Evolutionary conservation across 2,888 invertebrate species (phyloP), one percentile per base, ranked within the genome.

Genomic region (Tupiocoris notatus): DNA sequence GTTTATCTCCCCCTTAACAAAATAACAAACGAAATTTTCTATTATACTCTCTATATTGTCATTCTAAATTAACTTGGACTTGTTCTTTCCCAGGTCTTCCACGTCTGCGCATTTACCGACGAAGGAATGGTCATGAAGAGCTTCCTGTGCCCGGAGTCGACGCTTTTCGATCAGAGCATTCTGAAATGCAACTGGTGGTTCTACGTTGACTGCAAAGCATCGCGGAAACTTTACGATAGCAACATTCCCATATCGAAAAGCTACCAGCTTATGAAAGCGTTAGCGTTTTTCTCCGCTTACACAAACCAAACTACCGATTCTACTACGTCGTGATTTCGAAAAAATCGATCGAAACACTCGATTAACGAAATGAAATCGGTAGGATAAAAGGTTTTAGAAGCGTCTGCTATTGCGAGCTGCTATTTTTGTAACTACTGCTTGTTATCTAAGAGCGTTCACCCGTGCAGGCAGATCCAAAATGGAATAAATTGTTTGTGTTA

Each of bases 171-270:
- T 82, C 95, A 95, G 84, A 93, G 93, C 21, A 92, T 95, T 79
- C 87, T 95, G 2, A 94, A 94, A 83, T 95, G 95, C 84, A 95
- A 95, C 84, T 95, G 94, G 94, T 95, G 94, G 93, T 94, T 95
- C 86, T 95, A 94, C 83, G 94, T 95, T 0, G 94, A 95, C 83
- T 95, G 95, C 84, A 92, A 92, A 83, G 88, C 89, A 75, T 93
- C 94, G 21, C 89, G 88, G 81, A 89, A 88, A 79, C 86, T 94
- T 23, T 95, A 94, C 83, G 94, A 94, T 82, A 93, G 94, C 16
- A 96, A 95, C 83, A 93, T 94, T 79, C 94, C 94, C 0, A 91
- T 95, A 70, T 94, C 94, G 25, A 94, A 95, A 85, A 94, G 94
- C 83, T 95, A 94, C 83, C 94, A 95, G 84, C 86, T 95, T 2